phyloP scores from a whole-genome alignment of 1,140 invertebrate genomes.

The Drosophila sproati region DNA sequence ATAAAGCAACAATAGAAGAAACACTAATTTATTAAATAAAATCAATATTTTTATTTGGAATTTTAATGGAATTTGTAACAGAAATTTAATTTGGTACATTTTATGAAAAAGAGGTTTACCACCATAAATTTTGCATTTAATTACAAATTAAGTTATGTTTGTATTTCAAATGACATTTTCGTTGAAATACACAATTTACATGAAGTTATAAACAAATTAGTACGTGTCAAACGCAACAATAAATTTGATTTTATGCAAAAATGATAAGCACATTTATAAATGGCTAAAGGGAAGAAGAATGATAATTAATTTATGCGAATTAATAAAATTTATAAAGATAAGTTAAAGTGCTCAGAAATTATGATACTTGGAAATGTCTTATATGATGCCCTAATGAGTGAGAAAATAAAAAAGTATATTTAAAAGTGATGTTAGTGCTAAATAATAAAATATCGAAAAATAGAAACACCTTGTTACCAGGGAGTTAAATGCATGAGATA shows the following conservation, averaged over 20 bases:
- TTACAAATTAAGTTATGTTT: not conserved
- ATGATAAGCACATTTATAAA: too few species aligned
- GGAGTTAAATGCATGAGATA: conserved; percentile 2
- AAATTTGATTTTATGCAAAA: too few species aligned
- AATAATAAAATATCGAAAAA: not conserved
- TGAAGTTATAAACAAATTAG: too few species aligned
- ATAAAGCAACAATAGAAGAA: not conserved
- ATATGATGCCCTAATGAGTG: not conserved
- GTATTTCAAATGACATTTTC: not conserved
- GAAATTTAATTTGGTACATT: too few species aligned
- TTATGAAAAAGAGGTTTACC: too few species aligned
- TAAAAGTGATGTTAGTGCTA: not conserved
- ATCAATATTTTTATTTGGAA: too few species aligned
- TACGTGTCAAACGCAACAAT: too few species aligned
- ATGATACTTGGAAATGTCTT: not conserved
- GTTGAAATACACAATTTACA: not conserved
- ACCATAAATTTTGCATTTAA: too few species aligned
- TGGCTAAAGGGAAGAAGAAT: too few species aligned
- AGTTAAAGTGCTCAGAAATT: not conserved
- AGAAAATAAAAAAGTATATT: not conserved
- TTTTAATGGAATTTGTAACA: too few species aligned
- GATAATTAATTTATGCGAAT: too few species aligned
- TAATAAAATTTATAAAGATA: not conserved
- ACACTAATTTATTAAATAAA: too few species aligned
- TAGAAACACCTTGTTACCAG: not conserved